Evolutionary conservation across 2,797 vertebrate species (phyloP), one percentile per base, ranked within the genome.

Genomic region (Poeciliopsis gracilis): DNA sequence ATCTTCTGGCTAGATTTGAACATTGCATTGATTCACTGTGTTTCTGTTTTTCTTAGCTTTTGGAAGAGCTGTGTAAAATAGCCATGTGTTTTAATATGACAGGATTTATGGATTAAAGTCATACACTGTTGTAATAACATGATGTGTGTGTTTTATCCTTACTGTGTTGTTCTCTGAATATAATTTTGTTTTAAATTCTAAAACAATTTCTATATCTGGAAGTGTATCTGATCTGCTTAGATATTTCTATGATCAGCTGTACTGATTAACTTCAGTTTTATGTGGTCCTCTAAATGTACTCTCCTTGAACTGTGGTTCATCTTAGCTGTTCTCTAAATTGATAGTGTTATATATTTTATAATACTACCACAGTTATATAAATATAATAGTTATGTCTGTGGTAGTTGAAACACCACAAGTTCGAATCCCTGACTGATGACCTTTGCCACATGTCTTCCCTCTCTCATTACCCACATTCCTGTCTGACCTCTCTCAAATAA

Each of bases 21-120:
- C 36, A 73, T 87, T 72, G 36, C 47, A 20, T 77, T 25, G 55
- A 59, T 8, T 85, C 75, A 80, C 66, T 46, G 30, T 41, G n/a
- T 77, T 88, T 82, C 82, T 80, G 38, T 86, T 89, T 89, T 83
- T 83, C 61, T 82, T 91, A 93, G 91, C 83, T 75, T 82, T 80
- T 87, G 82, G 82, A 79, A 86, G 72, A 88, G 80, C 46, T 86
- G 45, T 93, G 80, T 91, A 90, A 86, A 84, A 89, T 93, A 93
- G 90, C 84, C 43, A 81, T 88, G 83, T 89, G 88, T 93, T 93
- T 91, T 88, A 91, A 90, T 92, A 88, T 85, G 76, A 90, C 80
- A 49, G 69, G 76, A 85, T 61, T 85, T 90, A 86, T 90, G 83
- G 63, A 93, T 91, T 94, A 93, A 93, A 94, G 84, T 88, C 73